Evolutionary conservation across 2,888 invertebrate genomes (phyloP).

Genomic region (Cryptophagus acutangulus): DNA sequence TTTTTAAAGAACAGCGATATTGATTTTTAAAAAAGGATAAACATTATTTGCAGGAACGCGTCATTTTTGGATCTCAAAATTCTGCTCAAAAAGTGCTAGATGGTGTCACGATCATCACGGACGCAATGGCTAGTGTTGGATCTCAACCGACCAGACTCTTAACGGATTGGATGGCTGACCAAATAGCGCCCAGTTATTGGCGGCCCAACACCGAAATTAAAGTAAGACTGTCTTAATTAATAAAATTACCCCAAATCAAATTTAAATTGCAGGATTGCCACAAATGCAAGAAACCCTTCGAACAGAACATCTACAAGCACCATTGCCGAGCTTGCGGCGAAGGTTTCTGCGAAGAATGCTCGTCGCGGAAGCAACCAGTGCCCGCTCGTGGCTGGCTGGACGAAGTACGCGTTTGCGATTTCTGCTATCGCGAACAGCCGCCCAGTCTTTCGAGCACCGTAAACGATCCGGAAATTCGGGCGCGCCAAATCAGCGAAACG

Average conservation of each 20-base stretch:
- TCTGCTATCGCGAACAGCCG: constrained; percentile 52
- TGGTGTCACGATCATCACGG: constrained; percentile 54
- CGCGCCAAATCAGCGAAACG: constrained; percentile 52
- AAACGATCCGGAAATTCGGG: constrained; percentile 22
- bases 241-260: background rate
- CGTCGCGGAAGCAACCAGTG: constrained; percentile 61
- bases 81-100: constrained; percentile 54
- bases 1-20: constrained; percentile 4
- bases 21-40: constrained; percentile 37
- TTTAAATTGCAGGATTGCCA: constrained; percentile 54
- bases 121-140: constrained; percentile 58
- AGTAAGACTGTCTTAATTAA: constrained; percentile 45
- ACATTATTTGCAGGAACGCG: constrained; percentile 42
- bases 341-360: constrained; percentile 72
- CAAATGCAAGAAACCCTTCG: constrained; percentile 58
- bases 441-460: constrained; percentile 35
- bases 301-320: constrained; percentile 57
- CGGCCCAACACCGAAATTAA: constrained; percentile 69
- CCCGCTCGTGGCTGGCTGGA: constrained; percentile 67
- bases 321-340: constrained; percentile 76
- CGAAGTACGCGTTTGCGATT: constrained; percentile 70
- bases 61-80: constrained; percentile 40
- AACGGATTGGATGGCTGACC: constrained; percentile 70
- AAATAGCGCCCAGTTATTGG: constrained; percentile 77
- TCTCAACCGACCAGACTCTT: constrained; percentile 67